Percentiles rank a stretch among this genome's conserved stretches.
Conservation (phyloP, 2,888 invertebrate species). For the Notodonta ziczac region DNA sequence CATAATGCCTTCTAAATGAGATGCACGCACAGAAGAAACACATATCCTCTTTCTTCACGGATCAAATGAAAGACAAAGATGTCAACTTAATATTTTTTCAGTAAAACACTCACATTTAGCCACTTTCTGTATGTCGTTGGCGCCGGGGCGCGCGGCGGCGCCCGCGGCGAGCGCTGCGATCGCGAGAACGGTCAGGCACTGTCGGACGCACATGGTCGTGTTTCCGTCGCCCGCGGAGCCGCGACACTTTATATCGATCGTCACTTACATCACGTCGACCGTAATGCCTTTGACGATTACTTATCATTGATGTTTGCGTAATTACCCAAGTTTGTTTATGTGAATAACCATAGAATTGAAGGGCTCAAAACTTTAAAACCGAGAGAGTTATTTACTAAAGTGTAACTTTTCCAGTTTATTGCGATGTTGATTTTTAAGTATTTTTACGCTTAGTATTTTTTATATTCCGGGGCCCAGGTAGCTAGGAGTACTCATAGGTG, state of each 20-base stretch:
- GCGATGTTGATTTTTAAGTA: too few species aligned
- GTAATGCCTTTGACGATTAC: background rate
- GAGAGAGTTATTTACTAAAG: too few species aligned
- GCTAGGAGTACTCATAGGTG: too few species aligned
- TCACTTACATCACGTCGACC: constrained; percentile 14
- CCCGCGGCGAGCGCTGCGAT: constrained; percentile 44
- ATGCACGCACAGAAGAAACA: background rate
- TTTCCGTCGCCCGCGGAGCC: constrained; percentile 29
- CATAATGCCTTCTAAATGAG: background rate
- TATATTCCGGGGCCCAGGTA: too few species aligned
- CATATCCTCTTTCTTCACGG: background rate
- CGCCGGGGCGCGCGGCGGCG: constrained; percentile 39
- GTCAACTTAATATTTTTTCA: background rate
- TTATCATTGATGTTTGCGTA: background rate
- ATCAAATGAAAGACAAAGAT: background rate
- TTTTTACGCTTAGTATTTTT: too few species aligned
- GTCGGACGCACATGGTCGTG: constrained; percentile 45
- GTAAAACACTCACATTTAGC: background rate
- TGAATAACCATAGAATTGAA: too few species aligned
- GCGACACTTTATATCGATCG: constrained; percentile 47
- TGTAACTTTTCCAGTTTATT: too few species aligned
- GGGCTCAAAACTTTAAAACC: too few species aligned
- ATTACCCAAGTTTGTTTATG: background rate
- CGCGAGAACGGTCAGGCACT: constrained; percentile 46
- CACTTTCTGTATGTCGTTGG: constrained; percentile 33